Evolutionary conservation across 1,140 invertebrate genomes (phyloP).

Genomic region (Nilaparvata lugens): DNA sequence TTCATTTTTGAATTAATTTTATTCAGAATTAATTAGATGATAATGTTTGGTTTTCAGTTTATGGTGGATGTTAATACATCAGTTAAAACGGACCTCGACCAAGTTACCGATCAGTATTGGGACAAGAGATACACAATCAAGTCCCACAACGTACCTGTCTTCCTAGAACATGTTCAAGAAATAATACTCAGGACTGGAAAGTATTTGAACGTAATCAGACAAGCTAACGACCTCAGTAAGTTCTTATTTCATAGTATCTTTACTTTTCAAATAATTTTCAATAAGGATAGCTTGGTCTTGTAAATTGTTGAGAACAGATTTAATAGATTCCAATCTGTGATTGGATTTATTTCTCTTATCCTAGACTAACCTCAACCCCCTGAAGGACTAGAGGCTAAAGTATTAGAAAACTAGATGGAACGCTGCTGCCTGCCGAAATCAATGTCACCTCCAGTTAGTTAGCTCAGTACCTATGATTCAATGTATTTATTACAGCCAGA

Average conservation of each 20-base stretch:
- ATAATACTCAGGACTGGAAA: slow-evolving; percentile 92
- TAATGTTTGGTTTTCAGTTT: slow-evolving; percentile 46
- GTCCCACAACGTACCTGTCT: slow-evolving; percentile 73
- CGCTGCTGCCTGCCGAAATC: too few relatives aligned
- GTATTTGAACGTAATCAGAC: slow-evolving; percentile 92
- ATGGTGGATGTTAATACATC: slow-evolving; percentile 87
- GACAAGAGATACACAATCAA: slow-evolving; percentile 83
- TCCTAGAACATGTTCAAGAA: slow-evolving; percentile 74
- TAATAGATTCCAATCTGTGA: too few relatives aligned
- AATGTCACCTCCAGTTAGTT: too few relatives aligned
- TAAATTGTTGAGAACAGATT: too few relatives aligned
- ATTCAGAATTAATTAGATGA: slow-evolving; percentile 18
- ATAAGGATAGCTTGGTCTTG: too few relatives aligned
- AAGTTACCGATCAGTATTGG: slow-evolving; percentile 87
- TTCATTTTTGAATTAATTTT: slow-evolving; percentile 11
- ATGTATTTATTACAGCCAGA: too few relatives aligned
- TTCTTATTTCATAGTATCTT: slow-evolving; percentile 40
- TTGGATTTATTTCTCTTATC: too few relatives aligned
- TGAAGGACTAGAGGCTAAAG: too few relatives aligned
- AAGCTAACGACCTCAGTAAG: slow-evolving; percentile 60
- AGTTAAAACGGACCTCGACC: slow-evolving; percentile 50
- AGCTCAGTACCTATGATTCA: too few relatives aligned
- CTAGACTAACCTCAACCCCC: too few relatives aligned
- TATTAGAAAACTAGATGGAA: too few relatives aligned
- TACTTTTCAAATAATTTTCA: too few relatives aligned